Conservation (phyloP, 2,888 invertebrate species). For the Drosophila meridiana region DNA sequence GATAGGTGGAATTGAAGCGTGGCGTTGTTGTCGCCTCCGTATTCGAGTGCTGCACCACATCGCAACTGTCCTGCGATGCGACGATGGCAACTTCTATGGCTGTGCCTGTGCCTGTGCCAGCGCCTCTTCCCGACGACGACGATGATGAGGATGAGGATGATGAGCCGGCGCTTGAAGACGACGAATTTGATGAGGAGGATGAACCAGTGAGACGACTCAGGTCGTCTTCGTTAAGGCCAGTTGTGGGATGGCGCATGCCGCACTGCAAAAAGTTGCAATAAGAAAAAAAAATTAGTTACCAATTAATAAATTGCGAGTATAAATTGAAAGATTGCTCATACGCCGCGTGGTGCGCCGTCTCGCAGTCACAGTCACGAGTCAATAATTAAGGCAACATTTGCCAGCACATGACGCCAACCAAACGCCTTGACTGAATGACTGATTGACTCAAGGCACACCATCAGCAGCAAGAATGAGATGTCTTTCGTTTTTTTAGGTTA, state of each 20-base stretch:
- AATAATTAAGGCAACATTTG: slow-evolving; percentile 12
- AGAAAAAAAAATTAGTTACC: not conserved
- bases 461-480: not conserved
- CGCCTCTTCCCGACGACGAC: slow-evolving; percentile 27
- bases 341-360: slow-evolving; percentile 18
- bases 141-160: slow-evolving; percentile 56
- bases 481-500: not conserved
- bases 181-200: slow-evolving; percentile 82
- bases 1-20: slow-evolving; percentile 83
- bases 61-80: slow-evolving; percentile 31
- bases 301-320: slow-evolving; percentile 5
- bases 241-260: slow-evolving; percentile 86
- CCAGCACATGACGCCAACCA: slow-evolving; percentile 30
- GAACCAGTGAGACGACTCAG: slow-evolving; percentile 86
- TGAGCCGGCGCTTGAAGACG: slow-evolving; percentile 73
- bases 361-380: slow-evolving; percentile 38
- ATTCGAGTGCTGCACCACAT: slow-evolving; percentile 48
- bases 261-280: slow-evolving; percentile 77
- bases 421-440: slow-evolving; percentile 1
- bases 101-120: slow-evolving; percentile 18
- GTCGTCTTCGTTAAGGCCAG: slow-evolving; percentile 86
- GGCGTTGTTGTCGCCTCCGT: slow-evolving; percentile 47
- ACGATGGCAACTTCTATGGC: slow-evolving; percentile 25
- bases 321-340: slow-evolving; percentile 27
- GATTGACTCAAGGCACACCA: not conserved